Conservation (phyloP, 2,797 vertebrate species). For the Acipenser oxyrinchus region DNA sequence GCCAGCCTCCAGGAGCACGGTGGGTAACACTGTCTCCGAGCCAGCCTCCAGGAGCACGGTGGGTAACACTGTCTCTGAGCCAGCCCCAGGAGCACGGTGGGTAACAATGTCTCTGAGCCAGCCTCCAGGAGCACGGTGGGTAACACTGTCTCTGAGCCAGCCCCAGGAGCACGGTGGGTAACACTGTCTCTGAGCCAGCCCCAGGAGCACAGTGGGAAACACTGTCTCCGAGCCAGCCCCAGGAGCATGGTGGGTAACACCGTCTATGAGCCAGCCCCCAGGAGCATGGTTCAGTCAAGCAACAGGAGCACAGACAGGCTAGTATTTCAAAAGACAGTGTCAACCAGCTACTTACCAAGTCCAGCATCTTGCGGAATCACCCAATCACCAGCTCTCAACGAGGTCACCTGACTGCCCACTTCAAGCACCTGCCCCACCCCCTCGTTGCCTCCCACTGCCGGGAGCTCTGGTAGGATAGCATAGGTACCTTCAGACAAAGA, state of each 20-base stretch:
- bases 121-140: too few relatives aligned
- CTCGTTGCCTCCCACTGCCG: constrained; percentile 86
- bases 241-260: not conserved
- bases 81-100: too few relatives aligned
- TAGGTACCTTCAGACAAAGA: constrained; percentile 69
- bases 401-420: constrained; percentile 60
- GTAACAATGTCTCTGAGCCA: too few relatives aligned
- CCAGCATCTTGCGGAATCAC: constrained; percentile 72
- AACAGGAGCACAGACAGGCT: not conserved
- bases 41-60: too few relatives aligned
- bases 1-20: too few relatives aligned
- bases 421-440: constrained; percentile 78
- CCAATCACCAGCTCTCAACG: constrained; percentile 75
- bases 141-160: too few relatives aligned
- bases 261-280: not conserved
- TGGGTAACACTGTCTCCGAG: too few relatives aligned
- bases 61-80: too few relatives aligned
- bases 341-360: constrained; percentile 60
- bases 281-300: not conserved
- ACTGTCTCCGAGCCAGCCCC: too few relatives aligned
- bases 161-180: too few relatives aligned
- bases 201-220: too few relatives aligned
- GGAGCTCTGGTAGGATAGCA: constrained; percentile 69
- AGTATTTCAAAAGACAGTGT: not conserved
- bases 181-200: too few relatives aligned